A percentile compares a stretch with the other conserved stretches of the same genome.
Evolutionary conservation across 2,797 vertebrate genomes (phyloP).

Genomic region (Phataginus tricuspis): DNA sequence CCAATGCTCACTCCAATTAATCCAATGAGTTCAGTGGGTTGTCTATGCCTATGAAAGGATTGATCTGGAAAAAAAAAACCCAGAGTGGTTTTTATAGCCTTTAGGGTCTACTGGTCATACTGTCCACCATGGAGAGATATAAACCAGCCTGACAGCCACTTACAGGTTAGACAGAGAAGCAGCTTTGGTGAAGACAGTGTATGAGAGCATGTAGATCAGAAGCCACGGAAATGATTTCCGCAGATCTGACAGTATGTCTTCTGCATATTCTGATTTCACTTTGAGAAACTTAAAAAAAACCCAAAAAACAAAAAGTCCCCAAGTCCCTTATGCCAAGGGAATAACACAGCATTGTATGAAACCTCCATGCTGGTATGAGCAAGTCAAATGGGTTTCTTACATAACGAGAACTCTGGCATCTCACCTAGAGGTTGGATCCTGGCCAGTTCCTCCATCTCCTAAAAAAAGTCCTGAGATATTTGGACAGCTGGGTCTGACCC

Average conservation of each 20-base stretch:
- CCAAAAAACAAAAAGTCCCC: background rate
- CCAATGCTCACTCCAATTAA: background rate
- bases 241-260: background rate
- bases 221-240: conserved; percentile 1
- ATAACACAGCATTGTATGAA: conserved; percentile 71
- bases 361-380: conserved; percentile 19
- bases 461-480: background rate
- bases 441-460: background rate
- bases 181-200: background rate
- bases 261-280: conserved; percentile 1
- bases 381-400: conserved; percentile 72
- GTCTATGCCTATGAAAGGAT: background rate
- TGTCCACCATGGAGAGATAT: background rate
- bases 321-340: conserved; percentile 51
- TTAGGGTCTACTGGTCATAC: background rate
- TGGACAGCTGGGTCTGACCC: background rate
- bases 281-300: conserved; percentile 56
- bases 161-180: background rate
- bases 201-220: background rate
- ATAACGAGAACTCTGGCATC: conserved; percentile 60
- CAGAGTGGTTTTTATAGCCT: background rate
- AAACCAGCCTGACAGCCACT: background rate
- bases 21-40: background rate
- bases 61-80: background rate
- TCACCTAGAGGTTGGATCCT: conserved; percentile 10